Base-by-base conservation (phyloP, 2,888 invertebrate genomes). In the Barypeithes pellucidus region DNA sequence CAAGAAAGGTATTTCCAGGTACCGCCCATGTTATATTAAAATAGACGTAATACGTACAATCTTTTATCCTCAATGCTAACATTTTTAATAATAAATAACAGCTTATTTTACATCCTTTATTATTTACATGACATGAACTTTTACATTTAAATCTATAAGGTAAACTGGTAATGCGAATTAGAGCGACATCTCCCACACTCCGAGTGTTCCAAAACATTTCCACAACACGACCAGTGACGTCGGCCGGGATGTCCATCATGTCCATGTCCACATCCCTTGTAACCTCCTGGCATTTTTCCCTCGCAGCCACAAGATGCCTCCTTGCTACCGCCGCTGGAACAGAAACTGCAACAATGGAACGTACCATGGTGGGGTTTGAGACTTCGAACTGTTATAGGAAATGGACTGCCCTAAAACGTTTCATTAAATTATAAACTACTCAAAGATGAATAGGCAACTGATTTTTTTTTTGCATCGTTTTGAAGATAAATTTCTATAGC, bases 201-300 rank as follows among this genome's bases (percentile, higher is more conserved):
- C 0, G 91, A 90, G 83, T 89, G 89, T 79, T 91, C 90, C 52
- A 88, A 82, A 72, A 90, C 87, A 85, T 87, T 88, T 74, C 92
- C 94, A 85, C 94, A 95, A 84, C 95, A 95, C 54, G 94, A 94
- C 94, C 95, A 95, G 87, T 95, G 94, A 9, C 92, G 88, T 74
- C 90, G 86, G 72, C 94, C 94, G 39, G 94, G 94, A 88, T 94
- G 94, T 45, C 94, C 94, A 60, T 89, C 87, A 85, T 94, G 94
- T 1, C 94, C 94, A 87, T 95, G 94, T 0, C 94, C 94, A 81
- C 94, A 95, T 9, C 94, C 94, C 86, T 87, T 89, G 78, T 90
- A 91, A 8, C 89, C 90, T 77, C 93, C 94, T 18, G 92, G 91
- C 94, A 94, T 94, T 68, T 88, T 89, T 4, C 92, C 92, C 9